Conservation (phyloP, 2,113 vertebrate species). For the Hassar affinis region DNA sequence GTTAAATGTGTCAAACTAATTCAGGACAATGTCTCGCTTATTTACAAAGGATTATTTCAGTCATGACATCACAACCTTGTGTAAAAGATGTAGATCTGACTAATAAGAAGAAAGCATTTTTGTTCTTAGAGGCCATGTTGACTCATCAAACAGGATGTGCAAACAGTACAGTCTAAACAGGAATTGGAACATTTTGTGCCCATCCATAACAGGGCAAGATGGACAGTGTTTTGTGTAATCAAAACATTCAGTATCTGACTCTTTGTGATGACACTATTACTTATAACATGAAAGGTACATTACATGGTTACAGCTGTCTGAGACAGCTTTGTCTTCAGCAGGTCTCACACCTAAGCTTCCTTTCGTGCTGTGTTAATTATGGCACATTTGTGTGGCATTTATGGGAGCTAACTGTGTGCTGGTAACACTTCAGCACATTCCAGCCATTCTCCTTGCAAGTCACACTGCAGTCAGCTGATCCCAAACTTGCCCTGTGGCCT, state of each 20-base stretch:
- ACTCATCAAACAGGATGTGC: slow-evolving; percentile 4
- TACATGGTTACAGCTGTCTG: background rate
- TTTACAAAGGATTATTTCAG: background rate
- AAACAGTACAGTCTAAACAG: background rate
- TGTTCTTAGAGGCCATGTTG: background rate
- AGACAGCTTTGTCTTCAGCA: background rate
- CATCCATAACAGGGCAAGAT: background rate
- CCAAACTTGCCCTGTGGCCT: slow-evolving; percentile 42
- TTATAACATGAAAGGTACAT: background rate
- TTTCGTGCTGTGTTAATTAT: slow-evolving; percentile 49
- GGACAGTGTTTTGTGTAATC: background rate
- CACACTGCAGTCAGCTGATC: slow-evolving; percentile 74
- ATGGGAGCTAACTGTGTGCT: slow-evolving; percentile 54
- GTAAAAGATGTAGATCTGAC: background rate
- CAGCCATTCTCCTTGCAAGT: slow-evolving; percentile 65
- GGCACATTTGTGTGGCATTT: slow-evolving; percentile 59
- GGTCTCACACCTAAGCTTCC: background rate
- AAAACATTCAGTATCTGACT: background rate
- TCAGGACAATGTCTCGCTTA: background rate
- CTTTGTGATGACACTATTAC: background rate
- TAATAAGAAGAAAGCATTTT: background rate
- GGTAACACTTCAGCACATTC: slow-evolving; percentile 71
- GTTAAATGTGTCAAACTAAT: background rate
- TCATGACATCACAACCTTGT: background rate
- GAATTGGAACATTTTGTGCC: background rate